Percentiles rank a stretch among this genome's conserved stretches.
phyloP scores from a whole-genome alignment of 2,888 invertebrate genomes.

The Epirrita christyi region DNA sequence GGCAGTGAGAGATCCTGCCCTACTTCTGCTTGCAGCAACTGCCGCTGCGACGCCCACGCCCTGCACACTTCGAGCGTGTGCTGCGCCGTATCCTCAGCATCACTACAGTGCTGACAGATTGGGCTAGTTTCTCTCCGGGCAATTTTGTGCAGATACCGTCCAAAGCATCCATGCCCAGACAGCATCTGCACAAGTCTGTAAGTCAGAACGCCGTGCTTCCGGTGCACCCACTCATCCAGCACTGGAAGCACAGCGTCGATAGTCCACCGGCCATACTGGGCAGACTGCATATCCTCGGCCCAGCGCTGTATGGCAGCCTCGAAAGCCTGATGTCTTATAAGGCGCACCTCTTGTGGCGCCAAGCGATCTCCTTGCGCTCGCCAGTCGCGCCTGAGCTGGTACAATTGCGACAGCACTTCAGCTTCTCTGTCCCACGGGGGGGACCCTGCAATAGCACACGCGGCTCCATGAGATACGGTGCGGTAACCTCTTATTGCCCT shows the following conservation, averaged over 20 bases:
- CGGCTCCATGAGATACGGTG: conserved; percentile 1
- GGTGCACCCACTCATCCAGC: background rate
- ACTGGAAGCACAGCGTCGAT: background rate
- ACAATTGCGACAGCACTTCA: background rate
- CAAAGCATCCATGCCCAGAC: too few species aligned
- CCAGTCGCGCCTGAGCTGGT: background rate
- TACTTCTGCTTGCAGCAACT: background rate
- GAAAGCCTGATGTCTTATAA: background rate
- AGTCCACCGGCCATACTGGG: background rate
- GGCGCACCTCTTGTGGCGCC: background rate
- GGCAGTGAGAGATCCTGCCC: background rate
- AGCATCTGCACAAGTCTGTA: too few species aligned
- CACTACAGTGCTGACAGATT: too few species aligned
- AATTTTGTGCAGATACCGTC: too few species aligned
- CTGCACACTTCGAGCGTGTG: too few species aligned
- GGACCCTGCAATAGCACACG: conserved; percentile 1
- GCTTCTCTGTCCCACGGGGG: background rate
- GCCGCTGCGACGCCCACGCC: background rate
- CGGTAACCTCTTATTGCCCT: conserved; percentile 2
- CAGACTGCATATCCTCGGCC: background rate
- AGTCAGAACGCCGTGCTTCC: background rate
- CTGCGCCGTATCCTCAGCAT: too few species aligned
- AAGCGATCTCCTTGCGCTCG: background rate
- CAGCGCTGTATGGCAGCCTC: background rate
- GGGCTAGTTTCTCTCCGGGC: too few species aligned